Conservation (phyloP, 92 coral and sea anemone genomes). For the Isaurus tuberculatus region DNA sequence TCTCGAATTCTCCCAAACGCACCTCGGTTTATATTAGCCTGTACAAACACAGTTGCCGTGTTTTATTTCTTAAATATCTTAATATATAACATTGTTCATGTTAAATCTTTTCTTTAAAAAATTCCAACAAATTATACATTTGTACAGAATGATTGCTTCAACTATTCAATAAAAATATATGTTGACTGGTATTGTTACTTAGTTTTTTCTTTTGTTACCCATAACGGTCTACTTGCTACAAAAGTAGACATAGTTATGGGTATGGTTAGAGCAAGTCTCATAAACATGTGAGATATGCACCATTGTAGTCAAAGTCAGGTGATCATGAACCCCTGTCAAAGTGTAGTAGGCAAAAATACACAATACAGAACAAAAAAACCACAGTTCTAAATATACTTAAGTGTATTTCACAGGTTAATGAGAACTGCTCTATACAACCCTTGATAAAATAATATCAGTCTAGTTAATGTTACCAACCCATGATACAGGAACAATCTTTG, state of each 20-base stretch:
- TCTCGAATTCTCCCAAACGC: no score
- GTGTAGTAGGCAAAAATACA: conserved; percentile 35
- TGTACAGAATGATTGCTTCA: conserved; percentile 35
- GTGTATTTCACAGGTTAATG: conserved; percentile 38
- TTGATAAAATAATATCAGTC: conserved; percentile 35
- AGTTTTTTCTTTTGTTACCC: conserved; percentile 26
- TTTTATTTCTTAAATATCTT: no score
- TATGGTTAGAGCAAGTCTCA: conserved; percentile 29
- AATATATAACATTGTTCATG: conserved; percentile 25
- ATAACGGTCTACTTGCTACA: conserved; percentile 30
- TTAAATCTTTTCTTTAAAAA: conserved; percentile 29
- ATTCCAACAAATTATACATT: conserved; percentile 30
- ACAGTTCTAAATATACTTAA: conserved; percentile 36
- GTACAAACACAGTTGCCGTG: no score
- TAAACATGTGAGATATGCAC: conserved; percentile 31
- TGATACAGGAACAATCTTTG: conserved; percentile 35
- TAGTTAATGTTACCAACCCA: conserved; percentile 32
- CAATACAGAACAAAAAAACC: conserved; percentile 30
- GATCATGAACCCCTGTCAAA: conserved; percentile 39
- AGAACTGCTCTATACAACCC: conserved; percentile 39
- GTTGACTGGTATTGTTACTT: conserved; percentile 36
- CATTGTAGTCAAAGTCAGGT: conserved; percentile 23
- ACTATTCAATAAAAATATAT: conserved; percentile 34
- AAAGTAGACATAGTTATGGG: conserved; percentile 35
- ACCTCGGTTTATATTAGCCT: no score